Conservation (phyloP, 2,113 vertebrate species). For the Bagarius yarrelli region DNA sequence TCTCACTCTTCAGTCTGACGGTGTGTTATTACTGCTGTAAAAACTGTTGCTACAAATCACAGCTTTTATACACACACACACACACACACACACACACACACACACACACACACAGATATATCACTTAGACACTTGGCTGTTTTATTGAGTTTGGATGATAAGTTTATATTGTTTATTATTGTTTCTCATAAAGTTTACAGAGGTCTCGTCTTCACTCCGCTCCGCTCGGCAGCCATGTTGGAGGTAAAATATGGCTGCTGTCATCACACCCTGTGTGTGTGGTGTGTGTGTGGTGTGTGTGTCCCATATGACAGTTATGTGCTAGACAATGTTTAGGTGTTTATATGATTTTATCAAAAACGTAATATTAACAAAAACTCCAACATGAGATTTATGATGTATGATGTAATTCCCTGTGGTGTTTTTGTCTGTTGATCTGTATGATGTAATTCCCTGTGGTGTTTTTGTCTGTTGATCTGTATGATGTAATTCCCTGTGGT, state of each 20-base stretch:
- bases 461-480: too few species aligned
- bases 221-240: not conserved
- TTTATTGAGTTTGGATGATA: constrained; percentile 27
- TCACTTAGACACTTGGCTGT: not conserved
- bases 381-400: too few species aligned
- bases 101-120: too few species aligned
- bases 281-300: constrained; percentile 4
- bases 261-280: not conserved
- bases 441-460: too few species aligned
- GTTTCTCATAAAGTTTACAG: constrained; percentile 7
- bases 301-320: not conserved
- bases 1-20: not conserved
- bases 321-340: not conserved
- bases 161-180: constrained; percentile 28
- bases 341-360: too few species aligned
- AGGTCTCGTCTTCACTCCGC: not conserved
- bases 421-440: too few species aligned
- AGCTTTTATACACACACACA: constrained; percentile 2
- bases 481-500: too few species aligned
- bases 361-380: not conserved
- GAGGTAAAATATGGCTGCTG: not conserved
- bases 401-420: too few species aligned
- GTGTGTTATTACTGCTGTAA: not conserved
- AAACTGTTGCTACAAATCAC: not conserved
- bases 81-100: not conserved